A percentile compares a stretch with the other conserved stretches of the same genome.
phyloP scores from a whole-genome alignment of 2,113 vertebrate species.

The Ginglymostoma cirratum region DNA sequence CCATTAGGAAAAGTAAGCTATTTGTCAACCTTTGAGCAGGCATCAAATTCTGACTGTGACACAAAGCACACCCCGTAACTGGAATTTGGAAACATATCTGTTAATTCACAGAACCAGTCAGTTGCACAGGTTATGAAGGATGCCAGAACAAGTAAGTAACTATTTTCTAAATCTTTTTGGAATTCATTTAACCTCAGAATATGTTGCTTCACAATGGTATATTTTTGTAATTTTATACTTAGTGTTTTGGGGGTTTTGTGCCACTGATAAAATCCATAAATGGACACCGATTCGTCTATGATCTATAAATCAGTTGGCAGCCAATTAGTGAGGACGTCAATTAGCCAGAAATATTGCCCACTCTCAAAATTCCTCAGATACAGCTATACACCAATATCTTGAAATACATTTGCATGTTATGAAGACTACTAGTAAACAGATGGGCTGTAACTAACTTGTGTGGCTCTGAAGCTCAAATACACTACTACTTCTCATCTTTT shows the following conservation, averaged over 20 bases:
- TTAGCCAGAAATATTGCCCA: background rate
- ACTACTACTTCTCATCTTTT: too few species aligned
- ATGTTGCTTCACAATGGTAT: background rate
- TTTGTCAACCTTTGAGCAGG: background rate
- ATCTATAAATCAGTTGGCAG: background rate
- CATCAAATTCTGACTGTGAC: background rate
- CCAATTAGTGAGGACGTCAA: background rate
- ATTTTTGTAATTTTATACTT: background rate
- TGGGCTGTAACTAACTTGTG: too few species aligned
- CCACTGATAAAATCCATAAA: background rate
- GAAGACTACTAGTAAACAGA: background rate
- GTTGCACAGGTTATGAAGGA: background rate
- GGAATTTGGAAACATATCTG: background rate
- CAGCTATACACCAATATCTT: background rate
- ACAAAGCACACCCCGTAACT: background rate
- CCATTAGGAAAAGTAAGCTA: background rate
- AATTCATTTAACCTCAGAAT: background rate
- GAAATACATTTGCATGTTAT: background rate
- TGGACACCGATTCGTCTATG: background rate
- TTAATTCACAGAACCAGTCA: background rate
- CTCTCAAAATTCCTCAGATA: background rate
- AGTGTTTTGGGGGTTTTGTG: background rate
- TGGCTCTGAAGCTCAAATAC: too few species aligned
- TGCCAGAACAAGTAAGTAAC: background rate
- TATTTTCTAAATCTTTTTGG: background rate